Evolutionary conservation across 30 jellyfish, hydroid and myxozoan genomes (phyloP).

Genomic region (Aurelia sp.): DNA sequence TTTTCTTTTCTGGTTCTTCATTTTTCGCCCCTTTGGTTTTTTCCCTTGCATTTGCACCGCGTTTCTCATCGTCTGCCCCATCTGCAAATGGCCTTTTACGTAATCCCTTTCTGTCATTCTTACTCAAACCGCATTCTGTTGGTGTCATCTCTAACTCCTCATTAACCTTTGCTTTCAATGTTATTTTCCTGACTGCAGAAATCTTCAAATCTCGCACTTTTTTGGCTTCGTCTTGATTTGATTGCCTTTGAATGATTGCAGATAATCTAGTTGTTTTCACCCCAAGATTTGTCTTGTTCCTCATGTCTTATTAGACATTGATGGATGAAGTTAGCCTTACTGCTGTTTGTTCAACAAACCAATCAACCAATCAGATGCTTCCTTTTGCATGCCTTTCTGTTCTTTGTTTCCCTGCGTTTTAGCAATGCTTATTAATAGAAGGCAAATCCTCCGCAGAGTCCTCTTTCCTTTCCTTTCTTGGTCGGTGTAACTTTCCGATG

Average conservation of each 20-base stretch:
- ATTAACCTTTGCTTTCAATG: constrained; percentile 31
- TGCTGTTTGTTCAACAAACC: constrained; percentile 14
- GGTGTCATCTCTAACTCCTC: constrained; percentile 21
- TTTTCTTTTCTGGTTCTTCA: constrained; percentile 1
- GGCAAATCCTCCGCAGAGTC: constrained; percentile 15
- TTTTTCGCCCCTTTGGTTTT: neutral
- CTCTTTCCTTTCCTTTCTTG: too few species aligned
- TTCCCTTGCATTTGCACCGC: neutral
- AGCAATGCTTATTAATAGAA: neutral
- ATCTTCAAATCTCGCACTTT: neutral
- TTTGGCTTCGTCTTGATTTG: constrained; percentile 2
- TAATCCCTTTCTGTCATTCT: constrained; percentile 47
- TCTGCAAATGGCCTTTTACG: constrained; percentile 9
- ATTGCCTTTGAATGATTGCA: neutral
- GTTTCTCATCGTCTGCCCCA: neutral
- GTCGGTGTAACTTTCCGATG: neutral
- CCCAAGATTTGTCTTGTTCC: neutral
- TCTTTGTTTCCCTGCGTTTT: neutral
- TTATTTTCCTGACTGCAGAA: too few species aligned
- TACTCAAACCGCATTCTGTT: constrained; percentile 38
- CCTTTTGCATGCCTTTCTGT: neutral
- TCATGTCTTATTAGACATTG: constrained; percentile 40
- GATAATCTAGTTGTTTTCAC: neutral
- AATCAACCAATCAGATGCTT: constrained; percentile 37
- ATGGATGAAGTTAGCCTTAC: constrained; percentile 55